A percentile compares a stretch with the other conserved stretches of the same genome.
These are phyloP conservation scores for Drosophila novamexicana DNA, from an alignment of 1,140 invertebrate genomes.

Conservation along the genomic window DNA sequence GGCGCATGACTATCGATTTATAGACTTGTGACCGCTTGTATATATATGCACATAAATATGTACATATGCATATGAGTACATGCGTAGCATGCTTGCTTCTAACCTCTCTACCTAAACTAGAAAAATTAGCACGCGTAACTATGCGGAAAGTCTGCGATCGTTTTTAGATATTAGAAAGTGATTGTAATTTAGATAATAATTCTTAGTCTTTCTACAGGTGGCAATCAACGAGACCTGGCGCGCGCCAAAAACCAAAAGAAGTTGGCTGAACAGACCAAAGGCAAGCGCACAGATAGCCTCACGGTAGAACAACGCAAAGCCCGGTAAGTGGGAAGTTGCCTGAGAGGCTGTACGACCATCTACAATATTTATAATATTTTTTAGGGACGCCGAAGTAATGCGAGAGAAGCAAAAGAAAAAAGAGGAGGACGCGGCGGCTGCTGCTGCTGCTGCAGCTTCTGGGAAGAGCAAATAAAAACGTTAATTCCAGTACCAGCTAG, in stretches of 20 bases:
- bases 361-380: constrained; percentile 47
- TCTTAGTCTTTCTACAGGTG: constrained; percentile 85
- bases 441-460: constrained; percentile 58
- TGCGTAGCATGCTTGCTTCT: constrained; percentile 14
- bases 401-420: constrained; percentile 91
- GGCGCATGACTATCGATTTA: not conserved
- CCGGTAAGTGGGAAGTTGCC: constrained; percentile 85
- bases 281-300: constrained; percentile 88
- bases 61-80: constrained; percentile 1
- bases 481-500: constrained; percentile 19
- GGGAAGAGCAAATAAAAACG: constrained; percentile 58
- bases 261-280: constrained; percentile 88
- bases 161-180: too few species aligned
- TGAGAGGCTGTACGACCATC: not conserved
- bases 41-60: not conserved
- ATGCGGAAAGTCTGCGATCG: not conserved
- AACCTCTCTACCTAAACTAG: constrained; percentile 22
- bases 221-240: constrained; percentile 94
- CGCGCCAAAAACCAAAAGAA: constrained; percentile 93
- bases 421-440: constrained; percentile 85
- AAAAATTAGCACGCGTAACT: constrained; percentile 14
- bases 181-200: constrained; percentile 6
- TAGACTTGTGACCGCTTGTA: not conserved
- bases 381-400: constrained; percentile 92
- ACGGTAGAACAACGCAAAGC: constrained; percentile 91